Evolutionary conservation across 1,140 invertebrate genomes (phyloP).

Genomic region (Bradysia coprophila): DNA sequence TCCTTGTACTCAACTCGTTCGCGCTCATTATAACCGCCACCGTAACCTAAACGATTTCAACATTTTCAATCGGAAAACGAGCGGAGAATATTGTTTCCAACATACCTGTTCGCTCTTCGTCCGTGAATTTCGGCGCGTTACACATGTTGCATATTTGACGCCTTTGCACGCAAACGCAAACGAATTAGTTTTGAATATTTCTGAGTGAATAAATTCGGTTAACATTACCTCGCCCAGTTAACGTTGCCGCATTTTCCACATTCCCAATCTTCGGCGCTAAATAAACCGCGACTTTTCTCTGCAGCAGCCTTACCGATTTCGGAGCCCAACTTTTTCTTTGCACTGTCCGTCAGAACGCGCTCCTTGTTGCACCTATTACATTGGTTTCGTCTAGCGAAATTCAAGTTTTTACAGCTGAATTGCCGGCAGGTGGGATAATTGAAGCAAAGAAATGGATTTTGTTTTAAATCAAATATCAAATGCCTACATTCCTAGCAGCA

Average conservation of each 20-base stretch:
- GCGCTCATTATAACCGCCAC: slow-evolving; percentile 84
- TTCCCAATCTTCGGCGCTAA: slow-evolving; percentile 98
- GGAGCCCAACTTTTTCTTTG: slow-evolving; percentile 79
- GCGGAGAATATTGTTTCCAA: no score
- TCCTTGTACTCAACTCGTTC: slow-evolving; percentile 86
- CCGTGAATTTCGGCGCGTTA: slow-evolving; percentile 92
- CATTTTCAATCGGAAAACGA: no score
- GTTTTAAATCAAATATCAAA: slow-evolving; percentile 1
- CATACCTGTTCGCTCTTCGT: slow-evolving; percentile 46
- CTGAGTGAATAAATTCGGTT: no score
- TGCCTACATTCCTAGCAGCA: background rate
- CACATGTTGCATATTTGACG: slow-evolving; percentile 96
- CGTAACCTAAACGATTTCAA: slow-evolving; percentile 51
- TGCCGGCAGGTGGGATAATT: slow-evolving; percentile 6
- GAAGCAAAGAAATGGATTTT: background rate
- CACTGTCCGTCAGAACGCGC: slow-evolving; percentile 32
- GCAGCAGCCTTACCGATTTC: slow-evolving; percentile 97
- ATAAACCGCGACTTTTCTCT: slow-evolving; percentile 95
- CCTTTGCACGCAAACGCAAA: no score
- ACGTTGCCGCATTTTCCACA: slow-evolving; percentile 99
- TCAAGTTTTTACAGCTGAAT: slow-evolving; percentile 77
- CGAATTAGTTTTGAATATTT: no score
- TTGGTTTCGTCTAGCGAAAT: slow-evolving; percentile 73
- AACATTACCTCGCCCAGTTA: slow-evolving; percentile 99
- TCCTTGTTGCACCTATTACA: slow-evolving; percentile 85